These are phyloP conservation scores for Plagodis pulveraria DNA, from an alignment of 2,888 invertebrate genomes.

Conservation along the genomic window DNA sequence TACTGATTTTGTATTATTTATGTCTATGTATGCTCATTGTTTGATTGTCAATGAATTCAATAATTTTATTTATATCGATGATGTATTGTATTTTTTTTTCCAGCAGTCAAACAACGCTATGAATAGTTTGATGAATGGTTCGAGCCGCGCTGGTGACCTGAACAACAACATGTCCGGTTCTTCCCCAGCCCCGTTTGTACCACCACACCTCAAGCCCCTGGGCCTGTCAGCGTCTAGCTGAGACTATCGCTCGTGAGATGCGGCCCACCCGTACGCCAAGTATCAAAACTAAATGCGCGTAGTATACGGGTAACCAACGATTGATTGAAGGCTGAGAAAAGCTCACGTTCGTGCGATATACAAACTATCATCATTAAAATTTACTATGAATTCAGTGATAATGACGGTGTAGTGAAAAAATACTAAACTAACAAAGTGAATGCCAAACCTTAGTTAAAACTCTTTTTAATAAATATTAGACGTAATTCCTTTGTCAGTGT, in stretches of 20 bases:
- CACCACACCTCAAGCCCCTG: conserved; percentile 85
- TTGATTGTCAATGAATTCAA: too few relatives aligned
- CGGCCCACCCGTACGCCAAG: conserved; percentile 77
- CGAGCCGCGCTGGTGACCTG: conserved; percentile 84
- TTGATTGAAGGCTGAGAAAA: conserved; percentile 7
- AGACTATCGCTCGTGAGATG: conserved; percentile 82
- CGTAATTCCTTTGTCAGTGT: conserved; percentile 5
- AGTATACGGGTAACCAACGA: conserved; percentile 32
- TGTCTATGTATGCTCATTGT: too few relatives aligned
- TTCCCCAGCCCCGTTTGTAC: conserved; percentile 70
- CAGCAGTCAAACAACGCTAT: conserved; percentile 74
- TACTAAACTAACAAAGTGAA: conserved; percentile 61
- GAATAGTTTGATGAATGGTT: conserved; percentile 83
- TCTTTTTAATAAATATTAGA: conserved; percentile 4
- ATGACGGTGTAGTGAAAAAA: conserved; percentile 29
- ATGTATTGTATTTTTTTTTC: too few relatives aligned
- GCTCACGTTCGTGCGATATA: conserved; percentile 30
- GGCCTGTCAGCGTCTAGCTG: conserved; percentile 87
- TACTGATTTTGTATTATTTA: too few relatives aligned
- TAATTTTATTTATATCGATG: too few relatives aligned
- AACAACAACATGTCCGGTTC: conserved; percentile 89
- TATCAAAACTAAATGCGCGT: conserved; percentile 68
- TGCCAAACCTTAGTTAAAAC: conserved; percentile 66
- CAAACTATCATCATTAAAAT: conserved; percentile 37
- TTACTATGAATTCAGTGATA: conserved; percentile 34